Conservation (phyloP, 2,113 vertebrate genomes). For the Microcebus murinus region DNA sequence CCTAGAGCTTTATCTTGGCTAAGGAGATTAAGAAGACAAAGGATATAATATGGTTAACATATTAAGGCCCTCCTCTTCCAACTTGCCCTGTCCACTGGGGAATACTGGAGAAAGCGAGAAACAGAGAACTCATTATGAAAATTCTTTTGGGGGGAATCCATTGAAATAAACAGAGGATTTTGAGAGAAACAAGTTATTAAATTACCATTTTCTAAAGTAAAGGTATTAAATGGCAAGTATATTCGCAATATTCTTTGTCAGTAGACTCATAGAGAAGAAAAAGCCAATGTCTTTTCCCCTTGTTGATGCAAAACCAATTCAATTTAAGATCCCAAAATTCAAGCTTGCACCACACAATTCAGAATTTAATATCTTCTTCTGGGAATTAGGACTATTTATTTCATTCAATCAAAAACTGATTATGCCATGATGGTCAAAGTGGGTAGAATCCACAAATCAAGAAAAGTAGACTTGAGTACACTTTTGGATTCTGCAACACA, state of each 20-base stretch:
- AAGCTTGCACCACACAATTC: not conserved
- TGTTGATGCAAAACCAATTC: not conserved
- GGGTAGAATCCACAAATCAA: not conserved
- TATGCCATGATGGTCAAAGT: not conserved
- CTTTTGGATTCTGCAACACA: not conserved
- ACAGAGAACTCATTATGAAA: not conserved
- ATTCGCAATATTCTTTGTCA: not conserved
- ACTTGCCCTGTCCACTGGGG: not conserved
- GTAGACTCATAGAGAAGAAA: not conserved
- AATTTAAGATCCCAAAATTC: not conserved
- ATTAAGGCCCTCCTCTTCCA: not conserved
- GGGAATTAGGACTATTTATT: not conserved
- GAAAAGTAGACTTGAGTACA: not conserved
- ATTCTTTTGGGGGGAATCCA: not conserved
- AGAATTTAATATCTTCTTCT: not conserved
- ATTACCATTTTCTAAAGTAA: not conserved
- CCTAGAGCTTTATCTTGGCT: not conserved
- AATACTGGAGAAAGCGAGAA: not conserved
- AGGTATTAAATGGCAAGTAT: not conserved
- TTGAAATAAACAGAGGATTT: not conserved
- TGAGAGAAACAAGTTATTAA: constrained; percentile 29
- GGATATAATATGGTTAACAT: not conserved
- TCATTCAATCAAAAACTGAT: not conserved
- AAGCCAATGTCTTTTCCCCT: not conserved
- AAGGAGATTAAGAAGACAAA: constrained; percentile 20